Base-by-base conservation (phyloP, 35 echinoderm and acorn worm species). In the Heliocidaris erythrogramma region DNA sequence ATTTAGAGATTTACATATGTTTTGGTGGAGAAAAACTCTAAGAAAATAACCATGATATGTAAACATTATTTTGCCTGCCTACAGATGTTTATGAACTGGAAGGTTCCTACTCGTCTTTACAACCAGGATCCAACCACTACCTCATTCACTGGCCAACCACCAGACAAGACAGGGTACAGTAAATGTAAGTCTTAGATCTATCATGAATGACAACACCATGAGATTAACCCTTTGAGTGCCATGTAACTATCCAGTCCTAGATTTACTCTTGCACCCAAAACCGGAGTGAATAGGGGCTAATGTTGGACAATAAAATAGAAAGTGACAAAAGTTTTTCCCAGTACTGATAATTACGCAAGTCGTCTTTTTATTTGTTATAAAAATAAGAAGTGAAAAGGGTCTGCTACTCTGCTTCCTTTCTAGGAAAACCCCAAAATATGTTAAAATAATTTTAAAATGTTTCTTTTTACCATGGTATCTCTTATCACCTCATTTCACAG, bases 41-140 rank as follows among this genome's bases (percentile, higher is more conserved):
- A 56, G 52, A 56, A 10, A 56, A 10, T 52, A 3, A 52, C 12
- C 49, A 42, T 52, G 49, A 52, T 10, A 52, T 52, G 7, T 10
- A 52, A 52, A 52, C 49, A 52, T 8, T 78, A 27, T 24, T 24
- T 78, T 78, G 4, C 27, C 65, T 78, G 0, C 0, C 88, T 86
- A 14, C 85, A 99, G 98, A 99, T 99, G 98, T 99, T 99, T 53
- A 99, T 99, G 98, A 95, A 97, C 94, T 99, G 98, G 98, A 99
- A 99, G 95, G 98, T 99, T 93, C 98, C 98, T 30, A 97, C 97
- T 35, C 97, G 98, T 50, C 94, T 99, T 1, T 92, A 92, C 91
- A 92, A 92, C 47, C n/a, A 92, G 49, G 48, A 92, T 92, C 91
- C 91, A 18, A 59, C 91, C 11, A 32, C 47, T 13, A 30, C 47